Base-by-base conservation (phyloP, 2,113 vertebrate genomes). In the Struthio camelus region DNA sequence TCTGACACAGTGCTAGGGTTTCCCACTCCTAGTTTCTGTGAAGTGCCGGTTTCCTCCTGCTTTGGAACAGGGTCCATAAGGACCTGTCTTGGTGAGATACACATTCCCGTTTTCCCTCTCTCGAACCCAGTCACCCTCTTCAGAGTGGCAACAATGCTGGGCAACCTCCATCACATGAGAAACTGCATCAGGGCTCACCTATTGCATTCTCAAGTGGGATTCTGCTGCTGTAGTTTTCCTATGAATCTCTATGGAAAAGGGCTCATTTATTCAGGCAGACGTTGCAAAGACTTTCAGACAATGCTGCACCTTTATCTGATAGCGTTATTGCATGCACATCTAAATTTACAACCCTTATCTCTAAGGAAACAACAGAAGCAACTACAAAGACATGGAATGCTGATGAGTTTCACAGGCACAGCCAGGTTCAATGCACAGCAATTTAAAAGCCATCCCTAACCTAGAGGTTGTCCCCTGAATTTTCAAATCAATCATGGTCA, bases 381-480 rank as follows among this genome's bases (percentile, higher is more conserved):
- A 53, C 78, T 71, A 94, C 84, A 71, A 96, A 97, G 94, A 94
- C 72, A 94, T 75, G 62, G 96, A 98, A 97, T 83, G 51, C n/a
- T 92, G 67, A 97, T 97, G 96, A 97, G 93, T 97, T 98, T 96
- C 93, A 91, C 34, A 87, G 76, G 80, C 91, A 83, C 87, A 86
- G 54, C 85, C 93, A 96, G 72, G 88, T 93, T 96, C 80, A 96
- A 80, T 34, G 62, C 76, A 76, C 36, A 93, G 53, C 71, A 96
- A 96, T 97, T 97, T 96, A 90, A 97, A 98, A 97, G 64, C 46
- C 84, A 94, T 97, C 96, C 95, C 93, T 97, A 97, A 97, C 94
- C 40, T 94, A 81, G 85, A 93, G 83, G 69, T 36, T 96, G 75
- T 96, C 82, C 92, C 87, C 71, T 85, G 84, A 94, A 94, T 97